Evolutionary conservation across 1,140 invertebrate genomes (phyloP).

Genomic region (Cataglyphis hispanica): DNA sequence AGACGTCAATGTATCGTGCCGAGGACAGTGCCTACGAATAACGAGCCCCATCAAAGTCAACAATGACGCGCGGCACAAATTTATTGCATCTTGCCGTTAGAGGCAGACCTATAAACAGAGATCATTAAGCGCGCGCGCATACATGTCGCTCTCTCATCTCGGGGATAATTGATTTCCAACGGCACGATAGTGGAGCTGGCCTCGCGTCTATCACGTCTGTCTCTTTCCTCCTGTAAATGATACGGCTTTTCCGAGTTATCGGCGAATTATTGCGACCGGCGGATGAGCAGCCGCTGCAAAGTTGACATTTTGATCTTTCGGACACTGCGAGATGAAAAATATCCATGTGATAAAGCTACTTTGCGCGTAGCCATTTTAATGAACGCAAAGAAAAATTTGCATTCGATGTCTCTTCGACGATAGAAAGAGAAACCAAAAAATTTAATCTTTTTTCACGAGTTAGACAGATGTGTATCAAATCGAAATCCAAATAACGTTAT

Average conservation of each 20-base stretch:
- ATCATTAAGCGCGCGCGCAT: slow-evolving; percentile 66
- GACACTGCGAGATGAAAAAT: neutral
- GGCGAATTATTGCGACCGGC: slow-evolving; percentile 4
- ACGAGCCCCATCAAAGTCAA: slow-evolving; percentile 65
- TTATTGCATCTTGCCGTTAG: slow-evolving; percentile 68
- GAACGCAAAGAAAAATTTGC: neutral
- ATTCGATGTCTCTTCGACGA: neutral
- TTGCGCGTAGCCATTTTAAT: neutral
- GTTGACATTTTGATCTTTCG: slow-evolving; percentile 2
- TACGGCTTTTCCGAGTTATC: slow-evolving; percentile 48
- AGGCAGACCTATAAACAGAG: slow-evolving; percentile 70
- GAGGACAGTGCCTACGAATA: slow-evolving; percentile 68
- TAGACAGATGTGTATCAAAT: neutral
- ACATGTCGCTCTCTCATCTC: neutral
- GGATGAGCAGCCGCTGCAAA: slow-evolving; percentile 12
- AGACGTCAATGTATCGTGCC: slow-evolving; percentile 58
- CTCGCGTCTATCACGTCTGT: slow-evolving; percentile 47
- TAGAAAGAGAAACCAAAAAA: neutral
- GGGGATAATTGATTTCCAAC: slow-evolving; percentile 70
- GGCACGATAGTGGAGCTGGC: slow-evolving; percentile 30
- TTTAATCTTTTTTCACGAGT: too few relatives aligned
- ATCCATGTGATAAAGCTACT: neutral
- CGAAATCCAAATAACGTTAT: slow-evolving; percentile 8
- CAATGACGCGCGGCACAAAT: slow-evolving; percentile 66
- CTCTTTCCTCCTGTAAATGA: slow-evolving; percentile 41